phyloP scores from a whole-genome alignment of 2,113 vertebrate genomes.

The Percopsis transmontana region DNA sequence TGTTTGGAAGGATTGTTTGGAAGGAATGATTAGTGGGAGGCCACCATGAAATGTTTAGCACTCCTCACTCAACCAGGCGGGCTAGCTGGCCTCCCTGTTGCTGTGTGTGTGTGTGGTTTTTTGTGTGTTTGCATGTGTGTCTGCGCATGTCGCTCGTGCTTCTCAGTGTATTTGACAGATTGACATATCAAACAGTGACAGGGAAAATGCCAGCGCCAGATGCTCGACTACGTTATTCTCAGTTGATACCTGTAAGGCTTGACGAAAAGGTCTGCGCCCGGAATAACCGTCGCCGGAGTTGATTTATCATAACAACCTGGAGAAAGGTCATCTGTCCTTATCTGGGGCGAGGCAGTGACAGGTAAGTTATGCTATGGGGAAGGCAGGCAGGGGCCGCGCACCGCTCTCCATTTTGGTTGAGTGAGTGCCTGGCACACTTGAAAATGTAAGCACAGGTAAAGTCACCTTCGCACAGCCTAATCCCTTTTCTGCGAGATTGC shows the following conservation, averaged over 20 bases:
- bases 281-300: slow-evolving; percentile 58
- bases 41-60: not conserved
- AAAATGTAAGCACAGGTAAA: slow-evolving; percentile 67
- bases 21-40: not conserved
- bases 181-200: slow-evolving; percentile 58
- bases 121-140: not conserved
- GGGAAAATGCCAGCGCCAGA: slow-evolving; percentile 48
- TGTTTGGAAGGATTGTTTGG: not conserved
- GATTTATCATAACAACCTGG: slow-evolving; percentile 67
- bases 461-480: slow-evolving; percentile 75
- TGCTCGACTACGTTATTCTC: slow-evolving; percentile 54
- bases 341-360: slow-evolving; percentile 61
- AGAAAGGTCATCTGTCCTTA: slow-evolving; percentile 74
- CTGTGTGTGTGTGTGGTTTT: not conserved
- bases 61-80: not conserved
- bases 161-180: slow-evolving; percentile 49
- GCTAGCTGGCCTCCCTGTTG: not conserved
- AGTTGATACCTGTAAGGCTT: slow-evolving; percentile 56
- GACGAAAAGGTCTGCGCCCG: slow-evolving; percentile 47
- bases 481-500: slow-evolving; percentile 40
- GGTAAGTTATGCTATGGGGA: slow-evolving; percentile 61
- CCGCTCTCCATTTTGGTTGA: slow-evolving; percentile 51
- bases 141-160: slow-evolving; percentile 5
- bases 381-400: slow-evolving; percentile 34
- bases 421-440: slow-evolving; percentile 61